Evolutionary conservation across 2,888 invertebrate genomes (phyloP), one percentile per base, ranked within the genome.

Genomic region (Diplolepis rosae): DNA sequence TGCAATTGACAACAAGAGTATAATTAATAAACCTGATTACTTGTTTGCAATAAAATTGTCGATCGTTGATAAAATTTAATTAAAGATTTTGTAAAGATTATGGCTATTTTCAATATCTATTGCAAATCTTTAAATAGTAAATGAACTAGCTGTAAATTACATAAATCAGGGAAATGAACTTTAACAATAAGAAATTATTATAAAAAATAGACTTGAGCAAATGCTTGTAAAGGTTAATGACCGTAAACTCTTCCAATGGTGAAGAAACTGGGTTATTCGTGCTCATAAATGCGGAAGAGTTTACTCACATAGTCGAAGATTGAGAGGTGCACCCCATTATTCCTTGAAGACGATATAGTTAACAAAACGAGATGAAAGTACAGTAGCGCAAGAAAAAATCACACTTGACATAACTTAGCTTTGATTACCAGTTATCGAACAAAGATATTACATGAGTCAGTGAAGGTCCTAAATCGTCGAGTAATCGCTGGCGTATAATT

Each of bases 181-280:
- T 13, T 13, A 54, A 54, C 22, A 35, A 35, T 35, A 22, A 56
- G n/a, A 56, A n/a, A 32, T 61, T n/a, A 39, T 61, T 61, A 22
- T 61, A 39, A 39, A 24, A 39, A 61, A 39, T 22, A 27, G 61
- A 39, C 39, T 61, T n/a, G n/a, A 4, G 24, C 61, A 52, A 52
- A 52, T 28, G 52, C 30, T 30, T 24, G 61, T 50, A 24, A n/a
- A 39, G 61, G 61, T 61, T 61, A 61, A 61, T 24, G 61, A 61
- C 61, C 61, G 39, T 39, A 61, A 39, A 39, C 61, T 35, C 15
- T 27, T 56, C 28, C 52, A 70, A 61, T 50, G 24, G 24, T 52
- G 56, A 50, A 67, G 66, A 73, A 80, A 80, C 79, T 80, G 74
- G 80, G 80, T 80, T 77, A 80, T 65, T 75, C 77, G 75, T 73